Percentiles rank a stretch among this genome's conserved stretches.
phyloP scores from a whole-genome alignment of 2,888 invertebrate species.

The Philereme transversata region DNA sequence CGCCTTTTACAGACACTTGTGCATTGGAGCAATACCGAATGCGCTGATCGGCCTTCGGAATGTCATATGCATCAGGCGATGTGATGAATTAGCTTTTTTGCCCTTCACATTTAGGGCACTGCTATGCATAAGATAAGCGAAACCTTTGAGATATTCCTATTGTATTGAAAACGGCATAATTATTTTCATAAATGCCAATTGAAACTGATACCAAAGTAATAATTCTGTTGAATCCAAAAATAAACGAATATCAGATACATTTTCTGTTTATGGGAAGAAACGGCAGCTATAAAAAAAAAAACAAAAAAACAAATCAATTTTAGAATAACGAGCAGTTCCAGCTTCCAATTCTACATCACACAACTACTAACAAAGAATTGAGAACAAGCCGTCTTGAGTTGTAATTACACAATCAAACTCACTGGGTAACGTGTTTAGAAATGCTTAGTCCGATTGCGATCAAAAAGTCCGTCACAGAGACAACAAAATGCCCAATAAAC shows the following conservation, averaged over 20 bases:
- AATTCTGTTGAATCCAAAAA: conserved; percentile 6
- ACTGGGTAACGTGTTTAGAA: conserved; percentile 44
- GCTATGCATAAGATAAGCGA: conserved; percentile 32
- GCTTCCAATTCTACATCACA: not conserved
- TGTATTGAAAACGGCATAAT: conserved; percentile 16
- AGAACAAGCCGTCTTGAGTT: conserved; percentile 3
- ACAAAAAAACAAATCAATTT: not conserved
- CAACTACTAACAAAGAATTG: not conserved
- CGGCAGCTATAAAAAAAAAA: too few species aligned
- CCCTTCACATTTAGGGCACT: conserved; percentile 28
- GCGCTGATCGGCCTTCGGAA: conserved; percentile 33
- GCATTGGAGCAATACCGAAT: conserved; percentile 38
- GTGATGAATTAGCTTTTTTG: conserved; percentile 36
- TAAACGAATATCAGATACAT: too few species aligned
- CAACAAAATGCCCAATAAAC: conserved; percentile 81
- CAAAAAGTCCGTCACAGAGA: conserved; percentile 65
- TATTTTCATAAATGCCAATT: conserved; percentile 16
- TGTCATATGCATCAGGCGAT: conserved; percentile 32
- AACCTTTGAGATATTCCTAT: conserved; percentile 24
- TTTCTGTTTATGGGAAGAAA: too few species aligned
- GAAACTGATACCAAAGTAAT: conserved; percentile 6
- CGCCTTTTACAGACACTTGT: conserved; percentile 33
- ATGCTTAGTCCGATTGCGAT: conserved; percentile 60
- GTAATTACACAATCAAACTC: conserved; percentile 21
- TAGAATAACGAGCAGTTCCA: not conserved